These are phyloP conservation scores for Macrochelys suwanniensis DNA, from an alignment of 2,797 vertebrate species.

Conservation along the genomic window DNA sequence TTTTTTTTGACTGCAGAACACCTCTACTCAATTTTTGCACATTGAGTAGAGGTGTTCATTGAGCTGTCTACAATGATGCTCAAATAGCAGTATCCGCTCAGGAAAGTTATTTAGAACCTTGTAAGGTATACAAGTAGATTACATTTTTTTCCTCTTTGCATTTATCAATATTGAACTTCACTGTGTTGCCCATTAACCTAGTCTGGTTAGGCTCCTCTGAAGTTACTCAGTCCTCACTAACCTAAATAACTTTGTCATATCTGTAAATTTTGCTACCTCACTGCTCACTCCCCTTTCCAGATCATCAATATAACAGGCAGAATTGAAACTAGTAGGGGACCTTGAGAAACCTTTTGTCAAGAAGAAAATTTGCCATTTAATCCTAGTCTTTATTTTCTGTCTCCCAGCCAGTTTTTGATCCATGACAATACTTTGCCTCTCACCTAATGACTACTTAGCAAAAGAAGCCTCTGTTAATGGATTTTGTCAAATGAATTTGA, in stretches of 20 bases:
- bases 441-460: background rate
- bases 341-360: rapidly evolving
- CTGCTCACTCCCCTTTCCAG: background rate
- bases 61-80: background rate
- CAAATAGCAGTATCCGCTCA: background rate
- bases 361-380: background rate
- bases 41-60: background rate
- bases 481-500: background rate
- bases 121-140: background rate
- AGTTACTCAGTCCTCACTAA: background rate
- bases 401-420: background rate
- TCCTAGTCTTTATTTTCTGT: background rate
- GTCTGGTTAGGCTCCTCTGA: background rate
- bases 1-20: background rate
- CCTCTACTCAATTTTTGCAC: background rate
- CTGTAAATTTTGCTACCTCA: background rate
- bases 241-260: background rate
- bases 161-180: background rate
- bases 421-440: background rate
- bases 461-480: background rate
- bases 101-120: background rate
- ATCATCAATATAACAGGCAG: background rate
- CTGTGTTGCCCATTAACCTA: background rate
- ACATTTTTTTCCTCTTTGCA: background rate
- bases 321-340: rapidly evolving